Evolutionary conservation across 2,888 invertebrate genomes (phyloP), one percentile per base, ranked within the genome.

Genomic region (Arrhopalites spinosus): DNA sequence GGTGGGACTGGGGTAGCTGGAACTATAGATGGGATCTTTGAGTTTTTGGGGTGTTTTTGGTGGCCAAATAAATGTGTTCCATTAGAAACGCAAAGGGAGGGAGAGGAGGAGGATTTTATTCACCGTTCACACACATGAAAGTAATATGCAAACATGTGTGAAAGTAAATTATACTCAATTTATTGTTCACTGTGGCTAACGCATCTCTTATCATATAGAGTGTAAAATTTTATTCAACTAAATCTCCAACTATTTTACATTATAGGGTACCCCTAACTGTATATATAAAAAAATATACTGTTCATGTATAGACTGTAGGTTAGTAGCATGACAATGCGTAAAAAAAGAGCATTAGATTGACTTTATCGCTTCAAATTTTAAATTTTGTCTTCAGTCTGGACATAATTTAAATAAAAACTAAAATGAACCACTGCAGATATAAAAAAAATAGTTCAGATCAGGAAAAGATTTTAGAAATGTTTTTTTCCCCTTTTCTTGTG

Each of bases 121-220:
- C n/a, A n/a, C n/a, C n/a, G n/a, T n/a, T n/a, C 36, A 36, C 66
- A 66, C 66, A 66, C 66, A 66, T 43, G 43, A 66, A 66, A 8
- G 66, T 43, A n/a, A n/a, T 66, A 43, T 66, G 66, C 20, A 43
- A 66, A 43, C 66, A 66, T 43, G 66, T 66, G 66, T n/a, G n/a
- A 17, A 66, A 43, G 66, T 20, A 66, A 66, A 66, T 66, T 66
- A n/a, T 43, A 30, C n/a, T 20, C 66, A 66, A 66, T 66, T 66
- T 66, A 66, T 66, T 43, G 43, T n/a, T 36, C 43, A 8, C 2
- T 23, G 2, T 3, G 3, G 36, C 36, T 7, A 36, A 11, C 59
- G 20, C 59, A 59, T 59, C 59, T 23, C 59, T 13, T 59, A 11
- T 23, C 25, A 11, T 25, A n/a, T n/a, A n/a, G n/a, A n/a, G 36